A percentile compares a stretch with the other conserved stretches of the same genome.
phyloP scores from a whole-genome alignment of 2,113 vertebrate species.

The Pseudorasbora parva region DNA sequence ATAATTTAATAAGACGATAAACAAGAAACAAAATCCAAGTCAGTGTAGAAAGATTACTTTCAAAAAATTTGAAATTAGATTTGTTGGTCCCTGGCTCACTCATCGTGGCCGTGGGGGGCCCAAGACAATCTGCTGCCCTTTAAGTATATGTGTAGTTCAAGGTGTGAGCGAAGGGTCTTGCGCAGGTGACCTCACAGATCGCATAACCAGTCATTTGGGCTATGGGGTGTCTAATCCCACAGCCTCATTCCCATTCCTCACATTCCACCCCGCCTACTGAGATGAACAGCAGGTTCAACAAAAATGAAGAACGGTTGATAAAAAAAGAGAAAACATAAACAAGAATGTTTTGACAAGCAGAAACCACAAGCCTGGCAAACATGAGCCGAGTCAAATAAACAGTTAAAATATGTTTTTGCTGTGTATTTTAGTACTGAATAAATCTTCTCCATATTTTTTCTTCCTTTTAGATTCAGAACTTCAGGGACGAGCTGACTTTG shows the following conservation, averaged over 20 bases:
- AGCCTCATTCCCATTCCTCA: constrained; percentile 47
- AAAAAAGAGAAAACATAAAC: constrained; percentile 35
- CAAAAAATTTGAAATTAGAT: not conserved
- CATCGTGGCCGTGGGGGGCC: not conserved
- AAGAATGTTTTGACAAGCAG: constrained; percentile 36
- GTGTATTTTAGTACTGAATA: constrained; percentile 1
- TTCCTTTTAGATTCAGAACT: constrained; percentile 75
- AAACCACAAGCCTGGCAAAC: not conserved
- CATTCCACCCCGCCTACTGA: constrained; percentile 36
- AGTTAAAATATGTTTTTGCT: not conserved
- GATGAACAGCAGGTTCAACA: constrained; percentile 27
- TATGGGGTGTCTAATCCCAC: constrained; percentile 37
- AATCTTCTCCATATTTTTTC: constrained; percentile 21
- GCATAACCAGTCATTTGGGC: constrained; percentile 46
- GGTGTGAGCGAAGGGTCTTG: constrained; percentile 7
- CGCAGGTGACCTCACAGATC: constrained; percentile 51
- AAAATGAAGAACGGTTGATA: not conserved
- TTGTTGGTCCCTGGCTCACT: not conserved
- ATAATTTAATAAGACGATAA: not conserved
- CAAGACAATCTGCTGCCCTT: not conserved
- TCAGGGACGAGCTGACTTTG: constrained; percentile 72
- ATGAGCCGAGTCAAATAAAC: too few relatives aligned
- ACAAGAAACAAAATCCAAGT: not conserved
- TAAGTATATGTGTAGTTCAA: constrained; percentile 17
- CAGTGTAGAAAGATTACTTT: not conserved